These are phyloP conservation scores for Blennius ocellaris DNA, from an alignment of 2,113 vertebrate species.

Conservation along the genomic window DNA sequence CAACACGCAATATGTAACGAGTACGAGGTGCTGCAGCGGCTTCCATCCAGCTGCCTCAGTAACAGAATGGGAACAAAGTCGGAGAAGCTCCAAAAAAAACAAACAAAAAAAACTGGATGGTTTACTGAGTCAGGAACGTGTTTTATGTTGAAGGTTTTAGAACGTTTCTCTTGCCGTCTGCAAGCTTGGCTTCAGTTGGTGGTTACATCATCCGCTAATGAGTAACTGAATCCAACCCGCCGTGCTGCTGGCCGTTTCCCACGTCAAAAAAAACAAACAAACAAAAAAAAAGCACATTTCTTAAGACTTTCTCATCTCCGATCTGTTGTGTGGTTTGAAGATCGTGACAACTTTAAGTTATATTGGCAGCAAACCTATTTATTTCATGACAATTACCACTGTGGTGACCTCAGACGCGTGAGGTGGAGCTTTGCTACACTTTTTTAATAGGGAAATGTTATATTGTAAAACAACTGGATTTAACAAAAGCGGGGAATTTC, in stretches of 20 bases:
- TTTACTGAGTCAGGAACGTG: neutral
- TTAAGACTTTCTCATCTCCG: too few species aligned
- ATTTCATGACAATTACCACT: slow-evolving; percentile 38
- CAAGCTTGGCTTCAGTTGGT: slow-evolving; percentile 8
- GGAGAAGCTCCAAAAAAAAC: slow-evolving; percentile 21
- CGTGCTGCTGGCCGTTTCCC: neutral
- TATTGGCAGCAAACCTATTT: slow-evolving; percentile 12
- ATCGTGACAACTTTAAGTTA: neutral
- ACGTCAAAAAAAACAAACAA: too few species aligned
- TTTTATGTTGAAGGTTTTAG: neutral
- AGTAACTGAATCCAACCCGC: slow-evolving; percentile 14
- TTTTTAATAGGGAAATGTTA: slow-evolving; percentile 51
- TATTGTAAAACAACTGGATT: slow-evolving; percentile 18
- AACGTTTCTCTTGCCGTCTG: neutral
- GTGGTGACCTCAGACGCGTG: slow-evolving; percentile 36
- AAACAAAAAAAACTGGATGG: slow-evolving; percentile 6
- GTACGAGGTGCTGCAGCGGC: slow-evolving; percentile 59
- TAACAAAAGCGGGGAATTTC: slow-evolving; percentile 1
- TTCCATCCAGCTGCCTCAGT: slow-evolving; percentile 69
- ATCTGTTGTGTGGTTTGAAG: neutral
- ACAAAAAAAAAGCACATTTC: slow-evolving; percentile 45
- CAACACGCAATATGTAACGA: slow-evolving; percentile 35
- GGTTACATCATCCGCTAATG: slow-evolving; percentile 12
- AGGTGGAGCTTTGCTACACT: slow-evolving; percentile 45
- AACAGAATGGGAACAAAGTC: slow-evolving; percentile 54